A percentile compares a stretch with the other conserved stretches of the same genome.
Conservation (phyloP, 1,140 invertebrate species). For the Temnothorax curvispinosus region DNA sequence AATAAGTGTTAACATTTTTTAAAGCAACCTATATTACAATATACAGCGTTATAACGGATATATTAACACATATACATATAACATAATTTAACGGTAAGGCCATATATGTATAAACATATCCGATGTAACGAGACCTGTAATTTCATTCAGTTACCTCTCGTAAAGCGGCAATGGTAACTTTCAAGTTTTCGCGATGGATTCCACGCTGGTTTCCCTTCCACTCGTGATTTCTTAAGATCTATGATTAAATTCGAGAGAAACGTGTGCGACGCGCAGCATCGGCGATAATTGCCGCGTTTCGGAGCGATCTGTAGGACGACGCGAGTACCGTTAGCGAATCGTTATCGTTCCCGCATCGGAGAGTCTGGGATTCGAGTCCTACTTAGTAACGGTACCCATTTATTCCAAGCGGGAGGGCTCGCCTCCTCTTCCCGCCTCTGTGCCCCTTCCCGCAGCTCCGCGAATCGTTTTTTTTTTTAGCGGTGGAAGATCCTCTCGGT, state of each 20-base stretch:
- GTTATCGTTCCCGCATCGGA: conserved; percentile 50
- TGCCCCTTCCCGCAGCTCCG: background rate
- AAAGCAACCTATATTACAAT: background rate
- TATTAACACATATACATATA: background rate
- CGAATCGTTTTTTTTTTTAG: conserved; percentile 31
- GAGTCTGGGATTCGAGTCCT: conserved; percentile 41
- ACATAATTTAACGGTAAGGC: background rate
- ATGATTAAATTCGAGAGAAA: background rate
- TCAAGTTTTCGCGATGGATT: background rate
- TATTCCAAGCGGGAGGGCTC: conserved; percentile 30
- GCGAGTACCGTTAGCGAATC: conserved; percentile 62
- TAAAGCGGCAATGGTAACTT: background rate
- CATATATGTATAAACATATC: background rate
- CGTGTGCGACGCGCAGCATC: background rate
- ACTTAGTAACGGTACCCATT: conserved; percentile 65
- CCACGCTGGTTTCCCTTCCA: background rate
- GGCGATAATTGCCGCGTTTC: conserved; percentile 13
- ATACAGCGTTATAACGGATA: background rate
- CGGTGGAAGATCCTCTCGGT: background rate
- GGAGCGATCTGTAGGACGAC: background rate
- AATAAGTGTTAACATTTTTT: too few relatives aligned
- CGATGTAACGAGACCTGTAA: too few relatives aligned
- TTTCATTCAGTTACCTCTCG: background rate
- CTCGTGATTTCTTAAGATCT: background rate
- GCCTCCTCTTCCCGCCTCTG: too few relatives aligned